Evolutionary conservation across 1,140 invertebrate species (phyloP).

Genomic region (Formica selysi): DNA sequence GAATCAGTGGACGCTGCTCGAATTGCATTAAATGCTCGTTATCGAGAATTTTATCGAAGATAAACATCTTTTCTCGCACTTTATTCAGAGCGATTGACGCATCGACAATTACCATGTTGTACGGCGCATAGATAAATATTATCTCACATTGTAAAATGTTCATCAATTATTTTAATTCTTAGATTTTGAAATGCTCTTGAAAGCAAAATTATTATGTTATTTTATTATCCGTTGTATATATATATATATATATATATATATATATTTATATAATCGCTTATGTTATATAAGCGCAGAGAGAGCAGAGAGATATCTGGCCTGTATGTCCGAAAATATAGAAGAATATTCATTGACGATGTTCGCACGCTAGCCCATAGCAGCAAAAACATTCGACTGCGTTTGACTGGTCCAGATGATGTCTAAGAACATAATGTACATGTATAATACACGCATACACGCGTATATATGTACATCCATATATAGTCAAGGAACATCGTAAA

Average conservation of each 20-base stretch:
- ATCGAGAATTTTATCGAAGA: neutral
- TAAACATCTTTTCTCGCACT: neutral
- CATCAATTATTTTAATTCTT: no score
- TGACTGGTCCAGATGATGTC: constrained; percentile 64
- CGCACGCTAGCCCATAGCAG: constrained; percentile 16
- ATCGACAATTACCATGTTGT: neutral
- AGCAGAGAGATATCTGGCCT: neutral
- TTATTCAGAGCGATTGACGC: neutral
- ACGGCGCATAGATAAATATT: neutral
- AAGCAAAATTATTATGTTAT: no score
- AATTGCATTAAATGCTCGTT: neutral
- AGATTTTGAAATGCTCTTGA: no score
- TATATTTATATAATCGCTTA: neutral
- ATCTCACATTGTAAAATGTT: no score
- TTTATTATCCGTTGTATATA: neutral
- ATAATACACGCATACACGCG: constrained; percentile 29
- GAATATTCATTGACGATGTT: constrained; percentile 45
- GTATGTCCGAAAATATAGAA: neutral
- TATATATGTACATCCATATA: constrained; percentile 50
- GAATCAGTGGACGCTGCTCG: neutral
- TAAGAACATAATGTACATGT: constrained; percentile 64
- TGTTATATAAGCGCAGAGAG: neutral
- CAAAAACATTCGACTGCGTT: constrained; percentile 64
- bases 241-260: neutral
- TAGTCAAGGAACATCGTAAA: constrained; percentile 70